phyloP scores from a whole-genome alignment of 2,113 vertebrate genomes.

The Balaenoptera acutorostrata region DNA sequence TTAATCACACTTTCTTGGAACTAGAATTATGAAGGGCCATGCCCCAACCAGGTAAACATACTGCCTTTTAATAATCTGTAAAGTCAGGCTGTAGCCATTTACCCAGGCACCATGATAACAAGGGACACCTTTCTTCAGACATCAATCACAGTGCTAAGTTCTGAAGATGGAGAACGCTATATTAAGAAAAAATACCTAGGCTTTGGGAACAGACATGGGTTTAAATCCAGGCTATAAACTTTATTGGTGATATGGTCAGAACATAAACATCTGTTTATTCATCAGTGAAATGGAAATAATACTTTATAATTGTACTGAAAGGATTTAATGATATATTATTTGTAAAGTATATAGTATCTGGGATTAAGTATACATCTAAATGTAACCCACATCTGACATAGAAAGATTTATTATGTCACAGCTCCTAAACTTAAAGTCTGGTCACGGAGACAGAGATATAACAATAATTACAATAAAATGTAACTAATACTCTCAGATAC shows the following conservation, averaged over 20 bases:
- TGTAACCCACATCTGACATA: not conserved
- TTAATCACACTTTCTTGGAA: not conserved
- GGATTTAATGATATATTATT: not conserved
- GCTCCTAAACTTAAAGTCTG: not conserved
- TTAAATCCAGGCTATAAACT: not conserved
- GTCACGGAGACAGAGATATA: not conserved
- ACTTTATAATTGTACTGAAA: not conserved
- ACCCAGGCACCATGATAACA: too few relatives aligned
- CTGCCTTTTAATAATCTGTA: not conserved
- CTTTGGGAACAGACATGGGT: not conserved
- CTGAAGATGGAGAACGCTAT: not conserved
- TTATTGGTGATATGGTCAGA: not conserved
- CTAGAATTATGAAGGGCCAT: not conserved
- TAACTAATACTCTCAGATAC: not conserved
- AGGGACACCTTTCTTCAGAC: too few relatives aligned
- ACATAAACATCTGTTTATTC: not conserved
- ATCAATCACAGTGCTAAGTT: not conserved
- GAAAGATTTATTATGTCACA: not conserved
- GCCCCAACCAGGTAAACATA: not conserved
- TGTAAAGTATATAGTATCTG: not conserved
- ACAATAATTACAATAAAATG: conserved; percentile 4
- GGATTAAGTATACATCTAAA: not conserved
- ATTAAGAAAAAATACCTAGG: not conserved
- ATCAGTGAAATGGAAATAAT: not conserved
- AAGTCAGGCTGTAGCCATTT: too few relatives aligned